These are phyloP conservation scores for Patagioenas fasciata DNA, from an alignment of 2,113 vertebrate genomes.

Conservation along the genomic window DNA sequence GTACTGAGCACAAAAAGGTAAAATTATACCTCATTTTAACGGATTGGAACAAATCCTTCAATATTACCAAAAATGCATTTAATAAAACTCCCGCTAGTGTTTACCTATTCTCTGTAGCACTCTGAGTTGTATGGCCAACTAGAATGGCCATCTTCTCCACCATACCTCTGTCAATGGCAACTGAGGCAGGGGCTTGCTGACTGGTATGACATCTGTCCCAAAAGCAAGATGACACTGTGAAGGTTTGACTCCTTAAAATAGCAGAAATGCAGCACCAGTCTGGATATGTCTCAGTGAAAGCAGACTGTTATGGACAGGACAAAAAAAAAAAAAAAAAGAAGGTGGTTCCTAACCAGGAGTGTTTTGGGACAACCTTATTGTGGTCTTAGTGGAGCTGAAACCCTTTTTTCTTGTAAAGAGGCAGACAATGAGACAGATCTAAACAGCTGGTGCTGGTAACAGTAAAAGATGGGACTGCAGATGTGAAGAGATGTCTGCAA, in stretches of 20 bases:
- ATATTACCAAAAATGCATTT: neutral
- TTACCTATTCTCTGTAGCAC: neutral
- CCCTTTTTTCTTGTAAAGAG: neutral
- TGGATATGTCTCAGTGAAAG: neutral
- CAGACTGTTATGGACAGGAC: neutral
- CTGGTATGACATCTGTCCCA: neutral
- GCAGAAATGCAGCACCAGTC: neutral
- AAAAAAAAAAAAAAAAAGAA: neutral
- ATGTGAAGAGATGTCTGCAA: neutral
- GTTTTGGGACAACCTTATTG: neutral
- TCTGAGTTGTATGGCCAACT: neutral
- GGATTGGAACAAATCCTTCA: neutral
- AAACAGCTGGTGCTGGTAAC: neutral
- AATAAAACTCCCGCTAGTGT: neutral
- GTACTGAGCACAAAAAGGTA: neutral
- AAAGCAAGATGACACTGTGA: neutral
- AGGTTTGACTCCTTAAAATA: neutral
- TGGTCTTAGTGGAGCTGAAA: neutral
- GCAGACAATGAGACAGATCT: neutral
- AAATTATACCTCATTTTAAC: neutral
- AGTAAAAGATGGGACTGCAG: neutral
- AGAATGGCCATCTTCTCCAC: neutral
- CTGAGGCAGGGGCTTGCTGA: neutral
- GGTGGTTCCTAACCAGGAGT: neutral
- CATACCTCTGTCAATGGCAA: neutral